Base-by-base conservation (phyloP, 2,888 invertebrate species). In the Idaea straminata region DNA sequence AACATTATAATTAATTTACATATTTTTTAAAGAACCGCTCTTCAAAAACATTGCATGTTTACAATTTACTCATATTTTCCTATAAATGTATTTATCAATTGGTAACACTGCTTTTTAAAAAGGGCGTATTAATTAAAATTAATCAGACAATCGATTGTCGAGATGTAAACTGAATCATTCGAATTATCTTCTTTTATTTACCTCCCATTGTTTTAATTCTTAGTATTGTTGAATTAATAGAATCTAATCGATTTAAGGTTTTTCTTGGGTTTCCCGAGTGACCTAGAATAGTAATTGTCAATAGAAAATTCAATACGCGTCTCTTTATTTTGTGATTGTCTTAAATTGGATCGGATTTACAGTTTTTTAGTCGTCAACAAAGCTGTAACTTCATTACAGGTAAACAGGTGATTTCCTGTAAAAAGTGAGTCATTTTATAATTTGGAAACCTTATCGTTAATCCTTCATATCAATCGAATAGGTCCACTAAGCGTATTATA, bases 181-280 rank as follows among this genome's bases (percentile, higher is more conserved):
- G 13, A 47, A 47, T 10, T 47, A 47, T 47, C 6, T 0, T 10
- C 47, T 47, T 65, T 65, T 38, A 67, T 62, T 59, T 35, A 35
- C 35, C 25, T 25, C 25, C 25, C 57, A 62, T 66, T 64, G 60
- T 62, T 5, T 58, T 38, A 57, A 15, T n/a, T 58, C 58, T 66
- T 64, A 62, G 38, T 59, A 36, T 57, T 5, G 16, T 36, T 15
- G 15, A n/a, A 62, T 64, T 66, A 66, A 62, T 62, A 59, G 57
- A 47, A 58, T 57, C 57, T n/a, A 34, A 57, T 62, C 15, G 61
- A 36, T 35, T 64, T 57, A 59, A 64, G 59, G 36, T 70, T 65
- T 69, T 63, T 62, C 63, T 65, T 47, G 64, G 67, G 62, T 69
- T 71, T 71, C 66, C 65, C 66, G 35, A 62, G 62, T 65, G 68